Percentiles rank a stretch among this genome's conserved stretches.
Conservation (phyloP, 1,140 invertebrate genomes). For the Delia radicum region DNA sequence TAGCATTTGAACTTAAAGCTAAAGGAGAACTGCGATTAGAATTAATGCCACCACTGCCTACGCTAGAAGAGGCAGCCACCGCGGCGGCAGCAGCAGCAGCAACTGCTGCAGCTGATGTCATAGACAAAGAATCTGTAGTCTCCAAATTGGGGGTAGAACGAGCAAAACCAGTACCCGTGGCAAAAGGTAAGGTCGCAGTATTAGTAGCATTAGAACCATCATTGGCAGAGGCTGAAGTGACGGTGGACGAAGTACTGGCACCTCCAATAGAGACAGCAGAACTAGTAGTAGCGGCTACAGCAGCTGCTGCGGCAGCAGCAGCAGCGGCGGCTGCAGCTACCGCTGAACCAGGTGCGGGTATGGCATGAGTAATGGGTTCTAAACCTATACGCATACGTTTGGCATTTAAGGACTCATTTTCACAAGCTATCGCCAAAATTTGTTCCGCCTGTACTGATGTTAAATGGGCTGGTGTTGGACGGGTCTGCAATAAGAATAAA, state of each 20-base stretch:
- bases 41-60: constrained; percentile 42
- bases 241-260: constrained; percentile 32
- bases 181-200: constrained; percentile 39
- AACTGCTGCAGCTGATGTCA: constrained; percentile 32
- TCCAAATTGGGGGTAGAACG: constrained; percentile 53
- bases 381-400: constrained; percentile 93
- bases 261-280: constrained; percentile 35
- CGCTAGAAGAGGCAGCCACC: constrained; percentile 44
- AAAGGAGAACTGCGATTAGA: constrained; percentile 53
- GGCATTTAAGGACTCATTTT: constrained; percentile 95
- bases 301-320: constrained; percentile 42
- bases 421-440: constrained; percentile 91
- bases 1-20: constrained; percentile 51
- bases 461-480: constrained; percentile 93
- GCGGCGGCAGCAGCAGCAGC: constrained; percentile 44
- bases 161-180: constrained; percentile 42
- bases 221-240: constrained; percentile 21
- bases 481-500: constrained; percentile 43
- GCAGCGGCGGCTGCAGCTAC: constrained; percentile 59
- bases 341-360: constrained; percentile 66
- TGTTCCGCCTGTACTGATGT: constrained; percentile 95
- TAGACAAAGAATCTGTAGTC: constrained; percentile 42
- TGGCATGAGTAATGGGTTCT: constrained; percentile 88
- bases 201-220: constrained; percentile 31
- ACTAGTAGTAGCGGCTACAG: constrained; percentile 34